Evolutionary conservation across 2,888 invertebrate genomes (phyloP), one percentile per base, ranked within the genome.

Genomic region (Spatulosminthurus flaviceps): DNA sequence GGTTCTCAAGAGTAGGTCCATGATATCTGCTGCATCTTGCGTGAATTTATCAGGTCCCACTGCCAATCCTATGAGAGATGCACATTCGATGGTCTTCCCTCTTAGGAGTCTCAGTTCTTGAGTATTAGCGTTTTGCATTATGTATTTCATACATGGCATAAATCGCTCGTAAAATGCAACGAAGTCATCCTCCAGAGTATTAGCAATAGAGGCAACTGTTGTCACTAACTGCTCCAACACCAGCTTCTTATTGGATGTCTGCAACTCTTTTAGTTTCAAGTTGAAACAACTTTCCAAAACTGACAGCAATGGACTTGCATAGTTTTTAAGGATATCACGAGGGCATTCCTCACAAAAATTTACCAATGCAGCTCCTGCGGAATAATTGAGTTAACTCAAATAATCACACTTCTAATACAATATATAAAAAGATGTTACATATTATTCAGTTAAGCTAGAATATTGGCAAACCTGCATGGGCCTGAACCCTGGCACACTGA

Each of bases 271-370:
- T 87, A 98, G 96, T 89, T 98, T 98, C 28, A 93, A 92, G 78
- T 93, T 95, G 64, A 99, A 90, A 83, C 98, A 95, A 0, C 91
- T 90, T 89, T 97, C 96, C 81, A 99, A 90, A 88, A 97, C 97
- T 78, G 90, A 90, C 93, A 98, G 96, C 1, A 84, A 75, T 26
- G 92, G 92, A 86, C 97, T 94, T 82, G 99, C 90, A 88, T 99
- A 98, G 83, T 92, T 93, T 13, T 93, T 93, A 82, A 99, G 90
- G 85, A 98, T 96, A 86, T 92, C 91, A 88, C 98, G 98, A 0
- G 98, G 97, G 88, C 98, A 98, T 88, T 98, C 98, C 89, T 99
- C 99, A 87, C 97, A 96, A 89, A 99, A 99, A 89, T 99, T 99
- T 0, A 99, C 98, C 83, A 99, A 90, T 71, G 99, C 99, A 75